phyloP scores from a whole-genome alignment of 2,113 vertebrate genomes.

The Saguinus midas region DNA sequence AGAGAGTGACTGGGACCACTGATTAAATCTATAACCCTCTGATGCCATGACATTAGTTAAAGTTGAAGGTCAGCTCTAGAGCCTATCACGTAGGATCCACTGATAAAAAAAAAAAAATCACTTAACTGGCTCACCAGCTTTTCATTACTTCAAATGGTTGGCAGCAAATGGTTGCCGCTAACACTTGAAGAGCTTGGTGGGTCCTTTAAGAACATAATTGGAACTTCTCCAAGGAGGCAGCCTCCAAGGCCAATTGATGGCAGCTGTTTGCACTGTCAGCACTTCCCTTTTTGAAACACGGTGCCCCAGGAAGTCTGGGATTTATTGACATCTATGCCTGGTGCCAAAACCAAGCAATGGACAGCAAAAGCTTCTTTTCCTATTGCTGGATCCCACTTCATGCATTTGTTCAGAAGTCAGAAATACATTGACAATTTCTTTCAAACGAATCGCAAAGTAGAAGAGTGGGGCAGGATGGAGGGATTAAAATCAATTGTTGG shows the following conservation, averaged over 20 bases:
- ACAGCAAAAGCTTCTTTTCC: slow-evolving; percentile 16
- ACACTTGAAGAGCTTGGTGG: slow-evolving; percentile 27
- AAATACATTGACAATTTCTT: slow-evolving; percentile 40
- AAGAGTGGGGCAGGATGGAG: neutral
- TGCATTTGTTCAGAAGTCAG: slow-evolving; percentile 50
- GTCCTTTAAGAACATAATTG: slow-evolving; percentile 13
- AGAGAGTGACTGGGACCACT: neutral
- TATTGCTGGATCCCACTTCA: slow-evolving; percentile 9
- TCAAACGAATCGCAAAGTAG: slow-evolving; percentile 4
- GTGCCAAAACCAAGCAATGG: slow-evolving; percentile 50
- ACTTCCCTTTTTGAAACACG: slow-evolving; percentile 16
- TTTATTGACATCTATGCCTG: neutral
- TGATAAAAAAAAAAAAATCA: neutral
- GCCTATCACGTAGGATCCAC: neutral
- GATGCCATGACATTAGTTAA: neutral
- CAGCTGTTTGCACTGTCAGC: neutral
- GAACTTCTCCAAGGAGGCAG: slow-evolving; percentile 39
- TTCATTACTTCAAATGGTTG: neutral
- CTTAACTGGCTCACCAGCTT: neutral
- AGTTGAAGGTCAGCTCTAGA: neutral
- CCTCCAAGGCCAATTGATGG: neutral
- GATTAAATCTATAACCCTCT: neutral
- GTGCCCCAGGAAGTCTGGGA: neutral
- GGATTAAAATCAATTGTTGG: neutral
- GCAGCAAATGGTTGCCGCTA: slow-evolving; percentile 2